Evolutionary conservation across 2,113 vertebrate species (phyloP).

Genomic region (Muntiacus reevesi): DNA sequence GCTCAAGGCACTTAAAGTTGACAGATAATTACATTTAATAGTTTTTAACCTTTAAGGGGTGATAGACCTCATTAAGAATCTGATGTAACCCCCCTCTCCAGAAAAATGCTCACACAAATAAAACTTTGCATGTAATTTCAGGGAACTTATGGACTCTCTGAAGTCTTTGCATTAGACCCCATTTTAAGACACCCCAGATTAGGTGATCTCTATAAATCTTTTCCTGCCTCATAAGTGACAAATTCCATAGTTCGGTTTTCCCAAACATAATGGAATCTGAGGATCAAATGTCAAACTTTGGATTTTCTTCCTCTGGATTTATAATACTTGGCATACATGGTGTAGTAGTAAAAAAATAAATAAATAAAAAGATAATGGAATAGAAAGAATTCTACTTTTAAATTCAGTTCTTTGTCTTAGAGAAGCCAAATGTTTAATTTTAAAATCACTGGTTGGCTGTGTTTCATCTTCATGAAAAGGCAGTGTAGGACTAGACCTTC

Average conservation of each 20-base stretch:
- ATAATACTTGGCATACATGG: not conserved
- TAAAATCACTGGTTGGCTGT: not conserved
- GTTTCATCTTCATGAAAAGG: not conserved
- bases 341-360: not conserved
- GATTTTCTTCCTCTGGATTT: constrained; percentile 17
- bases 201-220: not conserved
- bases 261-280: not conserved
- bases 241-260: not conserved
- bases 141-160: not conserved
- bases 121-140: not conserved
- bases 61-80: not conserved
- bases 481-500: not conserved
- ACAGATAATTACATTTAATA: not conserved
- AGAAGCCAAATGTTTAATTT: not conserved
- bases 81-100: not conserved
- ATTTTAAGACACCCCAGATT: not conserved
- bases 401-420: not conserved
- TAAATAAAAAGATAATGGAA: not conserved
- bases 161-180: not conserved
- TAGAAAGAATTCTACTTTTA: not conserved
- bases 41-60: not conserved
- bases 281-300: not conserved
- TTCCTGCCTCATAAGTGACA: not conserved
- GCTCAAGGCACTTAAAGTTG: not conserved
- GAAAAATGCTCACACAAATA: not conserved